Evolutionary conservation across 2,888 invertebrate genomes (phyloP), one percentile per base, ranked within the genome.

Genomic region (Subacronicta megacephala): DNA sequence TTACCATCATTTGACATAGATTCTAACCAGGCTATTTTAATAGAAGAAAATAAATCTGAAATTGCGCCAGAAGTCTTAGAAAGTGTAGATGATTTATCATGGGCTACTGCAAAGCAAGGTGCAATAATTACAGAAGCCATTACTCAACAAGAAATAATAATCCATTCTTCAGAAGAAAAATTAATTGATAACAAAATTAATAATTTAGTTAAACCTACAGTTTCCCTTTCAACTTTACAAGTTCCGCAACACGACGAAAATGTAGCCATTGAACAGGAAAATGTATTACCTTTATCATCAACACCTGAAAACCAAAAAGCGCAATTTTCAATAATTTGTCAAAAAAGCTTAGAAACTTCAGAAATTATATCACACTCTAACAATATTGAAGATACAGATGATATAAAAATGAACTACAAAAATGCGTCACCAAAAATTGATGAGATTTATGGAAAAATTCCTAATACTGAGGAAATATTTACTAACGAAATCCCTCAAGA

Each of bases 191-290:
- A 77, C 44, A 59, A 84, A 61, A 82, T 74, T 40, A 70, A 80
- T 18, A 73, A 82, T 26, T 82, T 83, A 45, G 88, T 83, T 38
- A 95, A 95, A 13, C 93, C 93, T 47, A 79, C 86, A 44, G 85
- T 95, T 35, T 80, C 84, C 50, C 85, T 93, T 58, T 83, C 94
- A 20, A 88, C 95, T 12, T 90, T 96, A 43, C 94, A 95, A 81
- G 95, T 94, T 57, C 90, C 96, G 36, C 91, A 95, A 70, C 94
- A 90, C 65, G 94, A 94, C 59, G 95, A 96, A 88, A 90, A 95
- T 44, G 65, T 95, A 18, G 80, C 91, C 5, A 92, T 95, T 36
- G 96, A 97, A 85, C 95, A 92, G 68, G 97, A 96, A 89, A 86
- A 90, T 33, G 73, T 80, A 36, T 89, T 95, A 52, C 70, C 77